Conservation (phyloP, 2,113 vertebrate species). For the Platysteira castanea region DNA sequence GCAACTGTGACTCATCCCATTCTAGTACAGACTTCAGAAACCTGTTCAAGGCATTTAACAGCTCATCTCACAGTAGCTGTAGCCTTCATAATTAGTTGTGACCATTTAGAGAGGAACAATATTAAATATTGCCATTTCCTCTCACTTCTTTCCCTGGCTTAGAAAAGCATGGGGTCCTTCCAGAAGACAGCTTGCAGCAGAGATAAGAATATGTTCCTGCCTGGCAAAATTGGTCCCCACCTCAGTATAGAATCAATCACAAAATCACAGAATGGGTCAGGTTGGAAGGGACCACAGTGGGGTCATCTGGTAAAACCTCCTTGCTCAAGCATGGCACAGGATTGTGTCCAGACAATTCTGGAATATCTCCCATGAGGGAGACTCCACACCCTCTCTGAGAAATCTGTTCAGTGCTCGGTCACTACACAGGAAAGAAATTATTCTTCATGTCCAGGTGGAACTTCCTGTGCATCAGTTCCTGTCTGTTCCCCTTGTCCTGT, state of each 20-base stretch:
- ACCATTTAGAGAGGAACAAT: not conserved
- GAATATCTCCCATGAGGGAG: not conserved
- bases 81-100: not conserved
- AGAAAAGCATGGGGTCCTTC: not conserved
- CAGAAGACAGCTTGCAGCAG: not conserved
- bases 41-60: not conserved
- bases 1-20: slow-evolving; percentile 26
- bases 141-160: not conserved
- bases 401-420: not conserved
- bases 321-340: not conserved
- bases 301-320: not conserved
- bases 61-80: not conserved
- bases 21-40: slow-evolving; percentile 22
- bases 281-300: not conserved
- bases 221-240: not conserved
- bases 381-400: not conserved
- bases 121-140: not conserved
- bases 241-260: not conserved
- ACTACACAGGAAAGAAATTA: not conserved
- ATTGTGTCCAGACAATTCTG: not conserved
- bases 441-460: not conserved
- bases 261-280: not conserved
- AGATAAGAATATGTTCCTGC: not conserved
- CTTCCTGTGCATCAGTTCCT: not conserved
- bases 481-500: fast-evolving